Conservation (phyloP, 2,113 vertebrate species). For the Sprattus sprattus region DNA sequence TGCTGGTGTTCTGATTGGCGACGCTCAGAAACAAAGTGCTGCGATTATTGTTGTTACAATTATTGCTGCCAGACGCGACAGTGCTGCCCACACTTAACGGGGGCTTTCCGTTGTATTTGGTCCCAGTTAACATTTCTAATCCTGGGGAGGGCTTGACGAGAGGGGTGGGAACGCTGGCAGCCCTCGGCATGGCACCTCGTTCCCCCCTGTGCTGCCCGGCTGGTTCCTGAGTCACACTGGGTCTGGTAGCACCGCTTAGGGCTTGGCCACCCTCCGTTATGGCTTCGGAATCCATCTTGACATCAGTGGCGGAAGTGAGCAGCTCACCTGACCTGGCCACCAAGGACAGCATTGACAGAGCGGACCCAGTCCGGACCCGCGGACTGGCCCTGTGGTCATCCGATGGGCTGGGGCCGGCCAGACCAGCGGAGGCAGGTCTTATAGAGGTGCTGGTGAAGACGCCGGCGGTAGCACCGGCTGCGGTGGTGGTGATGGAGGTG, state of each 20-base stretch:
- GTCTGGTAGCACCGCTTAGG: slow-evolving; percentile 47
- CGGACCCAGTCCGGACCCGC: slow-evolving; percentile 79
- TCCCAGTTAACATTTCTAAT: slow-evolving; percentile 68
- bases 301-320: slow-evolving; percentile 69
- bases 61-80: slow-evolving; percentile 71
- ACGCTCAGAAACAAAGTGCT: slow-evolving; percentile 71
- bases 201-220: slow-evolving; percentile 58
- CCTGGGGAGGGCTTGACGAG: slow-evolving; percentile 73
- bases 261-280: slow-evolving; percentile 74
- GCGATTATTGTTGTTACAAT: slow-evolving; percentile 65
- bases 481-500: slow-evolving; percentile 59
- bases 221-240: slow-evolving; percentile 50
- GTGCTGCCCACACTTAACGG: slow-evolving; percentile 52
- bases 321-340: slow-evolving; percentile 66
- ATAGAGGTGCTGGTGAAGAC: slow-evolving; percentile 61
- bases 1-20: slow-evolving; percentile 75
- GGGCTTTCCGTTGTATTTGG: slow-evolving; percentile 68
- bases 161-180: slow-evolving; percentile 73
- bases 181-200: slow-evolving; percentile 68
- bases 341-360: slow-evolving; percentile 79
- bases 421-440: slow-evolving; percentile 78
- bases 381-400: slow-evolving; percentile 75
- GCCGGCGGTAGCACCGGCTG: slow-evolving; percentile 43
- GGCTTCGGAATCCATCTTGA: slow-evolving; percentile 86
- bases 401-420: slow-evolving; percentile 56